phyloP scores from a whole-genome alignment of 2,888 invertebrate species.

The Himalopsyche anomala region DNA sequence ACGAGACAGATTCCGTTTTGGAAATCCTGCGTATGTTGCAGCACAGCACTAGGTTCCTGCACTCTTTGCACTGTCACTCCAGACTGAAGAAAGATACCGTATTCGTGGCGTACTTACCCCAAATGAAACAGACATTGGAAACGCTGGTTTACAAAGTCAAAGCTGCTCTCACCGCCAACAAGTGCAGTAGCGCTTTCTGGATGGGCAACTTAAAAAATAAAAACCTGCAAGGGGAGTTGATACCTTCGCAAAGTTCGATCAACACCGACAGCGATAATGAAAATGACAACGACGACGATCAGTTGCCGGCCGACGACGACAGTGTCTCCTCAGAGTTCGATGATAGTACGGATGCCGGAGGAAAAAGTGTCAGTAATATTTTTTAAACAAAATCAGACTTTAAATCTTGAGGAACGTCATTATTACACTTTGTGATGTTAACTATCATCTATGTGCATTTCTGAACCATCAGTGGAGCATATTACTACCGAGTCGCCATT shows the following conservation, averaged over 20 bases:
- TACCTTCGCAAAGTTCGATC: constrained; percentile 79
- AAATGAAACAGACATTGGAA: constrained; percentile 86
- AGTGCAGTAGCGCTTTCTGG: constrained; percentile 91
- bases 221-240: constrained; percentile 87
- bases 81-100: constrained; percentile 86
- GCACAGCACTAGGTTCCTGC: constrained; percentile 87
- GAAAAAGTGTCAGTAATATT: constrained; percentile 74
- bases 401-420: neutral
- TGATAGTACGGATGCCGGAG: constrained; percentile 72
- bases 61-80: constrained; percentile 89
- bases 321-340: constrained; percentile 70
- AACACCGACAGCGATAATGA: constrained; percentile 69
- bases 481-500: too few species aligned
- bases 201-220: constrained; percentile 93
- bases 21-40: constrained; percentile 87
- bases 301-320: constrained; percentile 72
- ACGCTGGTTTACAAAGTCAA: constrained; percentile 90
- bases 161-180: constrained; percentile 87
- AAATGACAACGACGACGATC: constrained; percentile 72
- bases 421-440: neutral
- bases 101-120: constrained; percentile 87
- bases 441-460: neutral
- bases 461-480: too few species aligned
- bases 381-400: constrained; percentile 67
- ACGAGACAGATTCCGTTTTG: constrained; percentile 83